phyloP scores from a whole-genome alignment of 2,888 invertebrate genomes.

The Drosophila longiperda region DNA sequence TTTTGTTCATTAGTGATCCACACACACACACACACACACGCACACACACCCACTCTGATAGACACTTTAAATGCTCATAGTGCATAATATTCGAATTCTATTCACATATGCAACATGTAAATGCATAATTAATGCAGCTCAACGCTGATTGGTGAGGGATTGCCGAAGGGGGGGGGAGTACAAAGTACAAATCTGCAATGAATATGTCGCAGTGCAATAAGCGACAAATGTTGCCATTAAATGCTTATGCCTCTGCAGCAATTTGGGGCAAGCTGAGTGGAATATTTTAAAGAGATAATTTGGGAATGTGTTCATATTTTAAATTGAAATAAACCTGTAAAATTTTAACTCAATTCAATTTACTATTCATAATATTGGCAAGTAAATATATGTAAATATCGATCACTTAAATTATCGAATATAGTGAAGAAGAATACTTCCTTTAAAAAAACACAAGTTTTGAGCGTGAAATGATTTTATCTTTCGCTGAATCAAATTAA shows the following conservation, averaged over 20 bases:
- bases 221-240: constrained; percentile 59
- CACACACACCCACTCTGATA: neutral
- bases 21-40: constrained; percentile 12
- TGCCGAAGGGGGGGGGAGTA: neutral
- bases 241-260: constrained; percentile 27
- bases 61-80: constrained; percentile 26
- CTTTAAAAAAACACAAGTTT: neutral
- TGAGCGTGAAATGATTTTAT: neutral
- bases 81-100: constrained; percentile 58
- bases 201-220: constrained; percentile 45
- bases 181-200: constrained; percentile 19
- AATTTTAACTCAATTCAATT: neutral
- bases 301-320: neutral
- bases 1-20: constrained; percentile 61
- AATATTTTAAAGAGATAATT: constrained; percentile 36
- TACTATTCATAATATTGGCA: neutral
- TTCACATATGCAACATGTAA: constrained; percentile 62
- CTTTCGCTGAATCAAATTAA: neutral
- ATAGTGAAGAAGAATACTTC: neutral
- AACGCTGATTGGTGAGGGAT: neutral
- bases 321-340: too few relatives aligned
- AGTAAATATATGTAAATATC: neutral
- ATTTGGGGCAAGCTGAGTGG: constrained; percentile 1
- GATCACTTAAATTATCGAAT: neutral
- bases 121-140: constrained; percentile 57